These are phyloP conservation scores for Idris sp. DNA, from an alignment of 1,140 invertebrate genomes.

Conservation along the genomic window DNA sequence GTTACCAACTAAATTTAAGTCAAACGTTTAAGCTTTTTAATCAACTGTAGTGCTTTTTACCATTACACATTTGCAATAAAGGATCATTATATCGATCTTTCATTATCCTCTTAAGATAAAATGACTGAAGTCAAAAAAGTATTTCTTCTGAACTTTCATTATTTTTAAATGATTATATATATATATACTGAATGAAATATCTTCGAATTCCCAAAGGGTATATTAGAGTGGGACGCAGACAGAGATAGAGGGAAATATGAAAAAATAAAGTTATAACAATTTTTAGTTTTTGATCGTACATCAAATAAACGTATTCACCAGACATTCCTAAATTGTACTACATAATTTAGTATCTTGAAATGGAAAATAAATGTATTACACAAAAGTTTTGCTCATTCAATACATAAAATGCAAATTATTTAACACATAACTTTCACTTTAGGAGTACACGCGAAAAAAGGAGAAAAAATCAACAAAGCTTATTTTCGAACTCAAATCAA, in stretches of 20 bases:
- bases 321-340: constrained; percentile 3
- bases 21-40: constrained; percentile 4
- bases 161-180: not conserved
- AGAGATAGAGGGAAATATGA: too few species aligned
- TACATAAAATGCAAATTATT: constrained; percentile 12
- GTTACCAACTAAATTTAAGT: constrained; percentile 1
- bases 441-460: not conserved
- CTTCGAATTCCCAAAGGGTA: too few species aligned
- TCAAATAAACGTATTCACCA: constrained; percentile 1
- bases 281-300: not conserved
- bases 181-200: too few species aligned
- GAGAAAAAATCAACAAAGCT: constrained; percentile 3
- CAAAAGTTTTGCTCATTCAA: constrained; percentile 7
- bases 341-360: constrained; percentile 5
- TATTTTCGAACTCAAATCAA: constrained; percentile 30
- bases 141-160: not conserved
- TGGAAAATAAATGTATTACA: constrained; percentile 15
- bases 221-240: too few species aligned
- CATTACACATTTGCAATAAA: constrained; percentile 1
- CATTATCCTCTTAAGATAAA: constrained; percentile 8
- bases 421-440: constrained; percentile 13
- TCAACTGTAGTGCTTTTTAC: constrained; percentile 14
- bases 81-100: constrained; percentile 11
- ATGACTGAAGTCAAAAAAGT: not conserved
- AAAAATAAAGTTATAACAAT: not conserved